Evolutionary conservation across 2,888 invertebrate genomes (phyloP).

Genomic region (Rotaria sp.): DNA sequence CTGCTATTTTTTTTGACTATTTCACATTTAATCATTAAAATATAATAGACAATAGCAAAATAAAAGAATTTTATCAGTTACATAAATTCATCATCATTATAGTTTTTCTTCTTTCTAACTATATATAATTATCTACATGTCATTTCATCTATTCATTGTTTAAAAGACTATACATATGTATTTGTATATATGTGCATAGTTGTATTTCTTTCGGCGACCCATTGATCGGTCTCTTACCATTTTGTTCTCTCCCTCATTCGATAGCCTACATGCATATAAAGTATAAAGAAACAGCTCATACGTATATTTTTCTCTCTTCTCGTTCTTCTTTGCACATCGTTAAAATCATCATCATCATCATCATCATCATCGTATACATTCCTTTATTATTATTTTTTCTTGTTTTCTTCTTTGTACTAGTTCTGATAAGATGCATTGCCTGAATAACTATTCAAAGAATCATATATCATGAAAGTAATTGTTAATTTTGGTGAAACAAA

Average conservation of each 20-base stretch:
- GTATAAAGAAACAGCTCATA: not conserved
- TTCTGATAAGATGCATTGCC: conserved; percentile 15
- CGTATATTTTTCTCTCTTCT: not conserved
- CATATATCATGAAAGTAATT: conserved; percentile 24
- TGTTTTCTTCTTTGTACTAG: not conserved
- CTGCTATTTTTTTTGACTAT: not conserved
- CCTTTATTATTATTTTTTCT: not conserved
- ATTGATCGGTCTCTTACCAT: not conserved
- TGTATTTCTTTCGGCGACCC: not conserved
- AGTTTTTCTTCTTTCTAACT: not conserved
- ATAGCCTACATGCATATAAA: not conserved
- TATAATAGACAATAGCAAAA: not conserved
- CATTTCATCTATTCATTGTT: not conserved
- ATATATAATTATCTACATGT: not conserved
- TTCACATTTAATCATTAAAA: not conserved
- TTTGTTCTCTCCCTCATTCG: not conserved
- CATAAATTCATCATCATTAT: not conserved
- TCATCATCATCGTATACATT: not conserved
- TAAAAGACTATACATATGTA: not conserved
- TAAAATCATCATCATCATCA: not conserved
- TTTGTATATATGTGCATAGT: not conserved
- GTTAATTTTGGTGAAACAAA: conserved; percentile 21
- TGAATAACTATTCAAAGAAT: not conserved
- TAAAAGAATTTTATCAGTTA: not conserved
- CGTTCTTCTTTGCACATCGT: conserved; percentile 4